Evolutionary conservation across 2,113 vertebrate species (phyloP).

Genomic region (Tor tambroides): DNA sequence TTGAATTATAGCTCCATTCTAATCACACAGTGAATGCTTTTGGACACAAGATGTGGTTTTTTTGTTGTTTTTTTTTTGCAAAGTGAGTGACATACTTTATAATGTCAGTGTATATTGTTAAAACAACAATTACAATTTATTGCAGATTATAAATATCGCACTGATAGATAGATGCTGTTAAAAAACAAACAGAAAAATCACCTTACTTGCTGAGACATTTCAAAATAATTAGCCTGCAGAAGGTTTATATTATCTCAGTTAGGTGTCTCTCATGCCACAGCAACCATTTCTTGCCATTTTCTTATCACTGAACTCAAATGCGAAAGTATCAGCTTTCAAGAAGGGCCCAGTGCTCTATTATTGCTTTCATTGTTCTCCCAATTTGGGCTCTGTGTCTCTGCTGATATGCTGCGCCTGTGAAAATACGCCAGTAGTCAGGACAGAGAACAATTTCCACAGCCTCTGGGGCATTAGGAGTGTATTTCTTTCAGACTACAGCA

Average conservation of each 20-base stretch:
- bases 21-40: too few species aligned
- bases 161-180: too few species aligned
- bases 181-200: too few species aligned
- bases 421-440: constrained; percentile 14
- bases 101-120: too few species aligned
- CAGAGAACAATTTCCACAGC: neutral
- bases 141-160: too few species aligned
- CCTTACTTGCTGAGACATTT: neutral
- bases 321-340: neutral
- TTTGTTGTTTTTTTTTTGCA: too few species aligned
- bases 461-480: neutral
- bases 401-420: constrained; percentile 32
- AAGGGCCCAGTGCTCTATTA: constrained; percentile 4
- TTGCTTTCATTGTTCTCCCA: constrained; percentile 25
- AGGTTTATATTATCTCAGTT: constrained; percentile 2
- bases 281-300: neutral
- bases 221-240: neutral
- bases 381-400: constrained; percentile 20
- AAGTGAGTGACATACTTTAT: too few species aligned
- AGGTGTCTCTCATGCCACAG: neutral
- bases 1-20: too few species aligned
- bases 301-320: neutral
- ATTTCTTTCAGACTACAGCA: neutral
- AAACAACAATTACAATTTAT: too few species aligned
- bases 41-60: too few species aligned